phyloP scores from a whole-genome alignment of 2,888 invertebrate genomes.

The Megalurothrips usitatus region DNA sequence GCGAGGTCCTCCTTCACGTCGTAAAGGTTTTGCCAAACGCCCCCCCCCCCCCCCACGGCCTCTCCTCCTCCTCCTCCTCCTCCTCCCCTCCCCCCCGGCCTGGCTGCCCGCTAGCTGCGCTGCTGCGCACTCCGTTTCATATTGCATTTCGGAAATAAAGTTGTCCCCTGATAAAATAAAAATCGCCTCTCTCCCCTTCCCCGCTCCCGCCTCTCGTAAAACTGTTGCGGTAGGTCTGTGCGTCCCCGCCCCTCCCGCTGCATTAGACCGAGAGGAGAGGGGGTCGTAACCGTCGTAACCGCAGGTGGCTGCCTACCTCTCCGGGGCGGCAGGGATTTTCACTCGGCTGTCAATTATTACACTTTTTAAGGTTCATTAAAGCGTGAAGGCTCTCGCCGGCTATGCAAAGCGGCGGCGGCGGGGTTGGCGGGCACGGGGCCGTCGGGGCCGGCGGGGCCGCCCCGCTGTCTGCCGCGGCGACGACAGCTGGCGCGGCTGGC shows the following conservation, averaged over 20 bases:
- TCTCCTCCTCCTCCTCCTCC: background rate
- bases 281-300: background rate
- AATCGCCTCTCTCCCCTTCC: background rate
- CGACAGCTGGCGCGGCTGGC: too few relatives aligned
- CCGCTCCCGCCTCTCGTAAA: background rate
- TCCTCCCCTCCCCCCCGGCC: too few relatives aligned
- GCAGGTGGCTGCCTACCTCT: background rate
- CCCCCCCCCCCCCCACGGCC: background rate
- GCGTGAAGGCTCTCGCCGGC: background rate
- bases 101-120: too few relatives aligned
- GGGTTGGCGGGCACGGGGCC: background rate
- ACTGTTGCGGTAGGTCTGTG: background rate
- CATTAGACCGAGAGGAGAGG: background rate
- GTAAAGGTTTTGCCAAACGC: background rate
- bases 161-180: too few relatives aligned
- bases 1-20: too few relatives aligned
- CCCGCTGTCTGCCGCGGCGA: too few relatives aligned
- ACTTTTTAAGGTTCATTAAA: conserved; percentile 21
- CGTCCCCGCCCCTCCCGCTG: background rate
- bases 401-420: background rate
- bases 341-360: conserved; percentile 6
- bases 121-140: background rate
- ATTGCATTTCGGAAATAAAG: too few relatives aligned
- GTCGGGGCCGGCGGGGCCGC: too few relatives aligned
- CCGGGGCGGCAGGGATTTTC: background rate